Evolutionary conservation across 2,888 invertebrate species (phyloP).

Genomic region (Ligdia adustata): DNA sequence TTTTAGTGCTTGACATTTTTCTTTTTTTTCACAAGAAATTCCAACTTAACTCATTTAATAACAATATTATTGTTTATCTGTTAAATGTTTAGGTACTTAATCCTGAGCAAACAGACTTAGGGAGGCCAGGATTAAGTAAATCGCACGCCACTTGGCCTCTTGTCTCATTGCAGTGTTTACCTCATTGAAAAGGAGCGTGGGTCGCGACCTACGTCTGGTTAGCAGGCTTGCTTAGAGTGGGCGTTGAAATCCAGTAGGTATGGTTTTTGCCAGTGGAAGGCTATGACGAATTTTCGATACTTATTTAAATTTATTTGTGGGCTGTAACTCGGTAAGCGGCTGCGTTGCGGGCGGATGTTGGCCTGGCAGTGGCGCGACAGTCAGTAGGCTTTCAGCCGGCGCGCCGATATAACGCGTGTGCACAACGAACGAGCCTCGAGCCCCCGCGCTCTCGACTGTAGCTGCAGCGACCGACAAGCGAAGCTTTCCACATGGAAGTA

Average conservation of each 20-base stretch:
- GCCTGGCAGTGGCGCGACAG: conserved; percentile 30
- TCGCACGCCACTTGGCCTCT: conserved; percentile 27
- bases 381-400: conserved; percentile 69
- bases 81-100: not conserved
- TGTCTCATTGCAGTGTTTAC: conserved; percentile 38
- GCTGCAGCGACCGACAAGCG: conserved; percentile 70
- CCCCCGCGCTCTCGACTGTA: conserved; percentile 68
- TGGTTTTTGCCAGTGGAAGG: conserved; percentile 73
- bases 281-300: conserved; percentile 70
- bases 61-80: too few species aligned
- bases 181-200: conserved; percentile 54
- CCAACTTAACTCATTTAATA: too few species aligned
- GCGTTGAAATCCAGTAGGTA: conserved; percentile 75
- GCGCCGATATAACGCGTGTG: conserved; percentile 62
- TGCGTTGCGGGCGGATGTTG: conserved; percentile 37
- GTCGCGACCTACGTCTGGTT: conserved; percentile 62
- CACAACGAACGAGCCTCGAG: conserved; percentile 50
- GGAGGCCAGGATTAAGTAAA: conserved; percentile 9
- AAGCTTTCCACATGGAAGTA: conserved; percentile 69
- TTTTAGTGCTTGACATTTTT: too few species aligned
- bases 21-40: too few species aligned
- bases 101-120: not conserved
- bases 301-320: conserved; percentile 67
- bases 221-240: conserved; percentile 58
- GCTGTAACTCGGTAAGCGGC: conserved; percentile 48